Percentiles rank a stretch among this genome's conserved stretches.
Conservation (phyloP, 2,888 invertebrate species). For the Apodemia mormo region DNA sequence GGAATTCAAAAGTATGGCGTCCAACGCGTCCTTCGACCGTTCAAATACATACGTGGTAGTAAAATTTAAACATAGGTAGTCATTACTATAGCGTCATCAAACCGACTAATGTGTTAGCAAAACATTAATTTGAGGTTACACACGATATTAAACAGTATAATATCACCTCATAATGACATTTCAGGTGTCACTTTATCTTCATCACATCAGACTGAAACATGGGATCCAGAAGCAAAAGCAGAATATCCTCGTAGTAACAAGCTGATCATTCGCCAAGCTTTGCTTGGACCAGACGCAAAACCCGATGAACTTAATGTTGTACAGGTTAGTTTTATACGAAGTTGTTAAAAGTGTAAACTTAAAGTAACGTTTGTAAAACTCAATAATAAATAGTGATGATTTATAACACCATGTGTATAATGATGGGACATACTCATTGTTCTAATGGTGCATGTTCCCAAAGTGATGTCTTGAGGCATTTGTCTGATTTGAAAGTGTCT, state of each 20-base stretch:
- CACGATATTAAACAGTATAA: background rate
- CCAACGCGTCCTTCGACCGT: constrained; percentile 51
- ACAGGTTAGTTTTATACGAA: constrained; percentile 73
- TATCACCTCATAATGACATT: constrained; percentile 39
- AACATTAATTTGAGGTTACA: background rate
- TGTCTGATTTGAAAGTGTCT: constrained; percentile 58
- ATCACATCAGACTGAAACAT: constrained; percentile 87
- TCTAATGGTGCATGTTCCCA: constrained; percentile 57
- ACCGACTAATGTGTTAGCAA: background rate
- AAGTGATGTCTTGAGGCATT: constrained; percentile 75
- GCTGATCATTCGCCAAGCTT: constrained; percentile 90
- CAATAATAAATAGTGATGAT: constrained; percentile 54
- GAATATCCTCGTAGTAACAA: constrained; percentile 90
- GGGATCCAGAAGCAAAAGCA: constrained; percentile 90
- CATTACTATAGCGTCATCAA: background rate
- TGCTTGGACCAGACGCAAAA: constrained; percentile 90
- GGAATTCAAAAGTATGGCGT: constrained; percentile 70
- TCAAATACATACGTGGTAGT: constrained; percentile 23
- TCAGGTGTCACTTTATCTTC: constrained; percentile 90
- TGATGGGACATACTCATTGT: constrained; percentile 65
- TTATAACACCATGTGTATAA: constrained; percentile 50
- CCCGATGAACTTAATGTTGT: constrained; percentile 90
- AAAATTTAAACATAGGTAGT: constrained; percentile 7
- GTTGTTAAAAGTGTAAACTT: too few species aligned
- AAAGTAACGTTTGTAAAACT: background rate